These are phyloP conservation scores for Odocoileus hemionus DNA, from an alignment of 2,113 vertebrate species.

Conservation along the genomic window DNA sequence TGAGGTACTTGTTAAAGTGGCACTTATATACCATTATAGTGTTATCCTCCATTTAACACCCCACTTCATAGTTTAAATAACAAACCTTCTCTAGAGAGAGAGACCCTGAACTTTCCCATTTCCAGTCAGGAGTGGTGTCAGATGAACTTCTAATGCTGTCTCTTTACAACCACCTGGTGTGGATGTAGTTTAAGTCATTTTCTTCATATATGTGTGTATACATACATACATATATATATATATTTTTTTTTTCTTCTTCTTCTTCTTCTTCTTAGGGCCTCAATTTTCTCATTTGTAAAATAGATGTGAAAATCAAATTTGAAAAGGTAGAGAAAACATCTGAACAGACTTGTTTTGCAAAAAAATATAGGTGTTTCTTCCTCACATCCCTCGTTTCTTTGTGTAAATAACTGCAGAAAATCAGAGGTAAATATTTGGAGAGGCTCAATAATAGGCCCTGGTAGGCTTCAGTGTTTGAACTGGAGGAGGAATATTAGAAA, in stretches of 20 bases:
- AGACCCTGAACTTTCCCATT: background rate
- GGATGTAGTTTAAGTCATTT: background rate
- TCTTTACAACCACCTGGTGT: background rate
- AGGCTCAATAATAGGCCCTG: background rate
- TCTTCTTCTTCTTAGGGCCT: accelerated
- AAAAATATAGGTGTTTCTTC: background rate
- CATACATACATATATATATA: no score
- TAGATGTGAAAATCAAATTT: background rate
- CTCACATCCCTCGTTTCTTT: background rate
- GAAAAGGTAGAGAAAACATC: background rate
- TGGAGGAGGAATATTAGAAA: background rate
- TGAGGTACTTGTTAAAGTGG: background rate
- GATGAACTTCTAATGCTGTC: background rate
- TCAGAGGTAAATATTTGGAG: background rate
- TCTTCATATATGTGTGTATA: background rate
- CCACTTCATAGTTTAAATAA: background rate
- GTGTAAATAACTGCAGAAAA: background rate
- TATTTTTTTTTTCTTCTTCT: accelerated
- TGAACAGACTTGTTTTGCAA: background rate
- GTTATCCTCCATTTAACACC: background rate
- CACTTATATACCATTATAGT: background rate
- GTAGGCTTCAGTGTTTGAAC: background rate
- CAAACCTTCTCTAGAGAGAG: background rate
- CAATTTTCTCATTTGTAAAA: background rate
- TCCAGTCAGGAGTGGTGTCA: background rate